A percentile compares a stretch with the other conserved stretches of the same genome.
Conservation (phyloP, 2,888 invertebrate genomes). For the Chymomyza caudatula region DNA sequence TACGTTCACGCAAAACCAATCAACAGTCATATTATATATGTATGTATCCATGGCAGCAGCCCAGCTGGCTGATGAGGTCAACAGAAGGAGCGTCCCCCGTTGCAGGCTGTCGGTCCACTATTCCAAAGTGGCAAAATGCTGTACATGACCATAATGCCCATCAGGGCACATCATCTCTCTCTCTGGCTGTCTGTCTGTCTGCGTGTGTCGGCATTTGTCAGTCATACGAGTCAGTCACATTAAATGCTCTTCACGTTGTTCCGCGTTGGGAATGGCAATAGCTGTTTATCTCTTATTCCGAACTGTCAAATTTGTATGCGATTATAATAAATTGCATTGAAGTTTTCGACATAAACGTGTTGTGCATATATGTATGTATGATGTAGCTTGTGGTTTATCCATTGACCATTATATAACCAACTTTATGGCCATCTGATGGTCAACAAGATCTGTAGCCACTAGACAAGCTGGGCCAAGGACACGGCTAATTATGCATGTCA, state of each 20-base stretch:
- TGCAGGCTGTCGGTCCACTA: no score
- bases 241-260: not conserved
- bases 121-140: not conserved
- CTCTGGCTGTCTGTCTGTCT: no score
- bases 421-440: no score
- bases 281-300: slow-evolving; percentile 3
- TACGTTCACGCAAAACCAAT: slow-evolving; percentile 40
- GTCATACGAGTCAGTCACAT: not conserved
- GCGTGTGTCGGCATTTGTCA: not conserved
- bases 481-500: no score
- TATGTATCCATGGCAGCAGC: not conserved
- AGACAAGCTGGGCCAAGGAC: no score
- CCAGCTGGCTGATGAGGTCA: no score
- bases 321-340: slow-evolving; percentile 39
- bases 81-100: no score
- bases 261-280: not conserved
- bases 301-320: slow-evolving; percentile 52
- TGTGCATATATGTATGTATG: slow-evolving; percentile 28
- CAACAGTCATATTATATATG: slow-evolving; percentile 2
- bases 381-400: no score
- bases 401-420: no score
- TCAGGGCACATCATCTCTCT: no score
- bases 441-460: no score
- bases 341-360: slow-evolving; percentile 29
- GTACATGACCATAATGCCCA: not conserved